Percentiles rank a stretch among this genome's conserved stretches.
Evolutionary conservation across 2,888 invertebrate species (phyloP).

Genomic region (Magallana nippona): DNA sequence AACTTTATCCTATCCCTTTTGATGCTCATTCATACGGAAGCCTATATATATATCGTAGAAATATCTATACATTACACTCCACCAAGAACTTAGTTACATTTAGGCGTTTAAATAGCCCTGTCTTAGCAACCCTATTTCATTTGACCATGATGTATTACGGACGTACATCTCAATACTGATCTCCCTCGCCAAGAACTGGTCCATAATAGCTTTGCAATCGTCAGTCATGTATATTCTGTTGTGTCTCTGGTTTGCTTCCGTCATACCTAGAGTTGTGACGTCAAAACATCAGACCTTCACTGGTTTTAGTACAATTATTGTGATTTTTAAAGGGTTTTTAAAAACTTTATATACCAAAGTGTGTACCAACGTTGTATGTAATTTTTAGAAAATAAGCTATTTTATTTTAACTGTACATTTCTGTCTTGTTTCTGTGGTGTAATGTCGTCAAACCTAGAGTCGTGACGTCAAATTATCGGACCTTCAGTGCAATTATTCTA

Average conservation of each 20-base stretch:
- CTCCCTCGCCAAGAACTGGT: neutral
- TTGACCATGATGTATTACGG: neutral
- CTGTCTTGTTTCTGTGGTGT: neutral
- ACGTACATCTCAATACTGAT: neutral
- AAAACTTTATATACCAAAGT: too few species aligned
- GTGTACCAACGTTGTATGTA: too few species aligned
- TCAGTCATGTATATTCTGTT: neutral
- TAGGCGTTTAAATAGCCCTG: neutral
- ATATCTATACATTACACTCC: neutral
- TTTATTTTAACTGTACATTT: neutral
- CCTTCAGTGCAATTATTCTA: neutral
- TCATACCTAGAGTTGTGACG: neutral
- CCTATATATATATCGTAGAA: neutral
- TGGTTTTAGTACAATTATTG: neutral
- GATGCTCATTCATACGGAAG: too few species aligned
- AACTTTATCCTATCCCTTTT: too few species aligned
- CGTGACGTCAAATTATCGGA: neutral
- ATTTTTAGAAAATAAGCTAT: too few species aligned
- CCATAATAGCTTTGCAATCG: neutral
- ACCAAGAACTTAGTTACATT: neutral
- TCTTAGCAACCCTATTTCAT: slow-evolving; percentile 6
- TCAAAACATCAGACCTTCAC: neutral
- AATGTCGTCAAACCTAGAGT: neutral
- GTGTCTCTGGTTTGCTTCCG: neutral
- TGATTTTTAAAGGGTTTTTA: too few species aligned